Evolutionary conservation across 1,140 invertebrate genomes (phyloP), one percentile per base, ranked within the genome.

Genomic region (Vollenhovia emeryi): DNA sequence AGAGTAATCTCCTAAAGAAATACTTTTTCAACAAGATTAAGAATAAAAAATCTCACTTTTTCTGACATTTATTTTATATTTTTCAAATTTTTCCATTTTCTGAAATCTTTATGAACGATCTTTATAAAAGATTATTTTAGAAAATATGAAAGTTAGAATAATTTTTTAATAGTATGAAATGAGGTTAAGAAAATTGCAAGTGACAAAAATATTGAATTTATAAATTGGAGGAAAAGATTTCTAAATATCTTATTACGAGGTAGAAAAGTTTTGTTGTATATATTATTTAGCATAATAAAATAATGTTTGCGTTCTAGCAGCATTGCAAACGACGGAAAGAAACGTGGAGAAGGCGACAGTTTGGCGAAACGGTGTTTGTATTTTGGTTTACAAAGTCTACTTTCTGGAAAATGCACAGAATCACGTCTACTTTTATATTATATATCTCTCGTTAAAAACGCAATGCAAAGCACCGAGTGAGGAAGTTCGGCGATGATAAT

Each of bases 321-420:
- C 33, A n/a, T 55, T 80, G 24, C 36, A 43, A 80, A 57, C 71
- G 71, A 52, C 33, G 15, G 15, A 52, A 40, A 27, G 21, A 15
- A n/a, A n/a, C n/a, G n/a, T n/a, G n/a, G n/a, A 55, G 13, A 15
- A 57, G 24, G 36, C 33, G 21, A 79, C 62, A 79, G 33, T 52
- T 69, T 13, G 21, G 24, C 40, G 48, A 33, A 55, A 59, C 6
- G 6, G 24, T 48, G 30, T 57, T 80, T 80, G 33, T 33, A 62
- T 27, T 76, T 79, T n/a, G 33, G 9, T 21, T 69, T 52, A 69
- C 27, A 71, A 78, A 66, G 48, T 57, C 43, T 15, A 36, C 50
- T 80, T 71, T 55, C 15, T 45, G 30, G 15, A 40, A 69, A 78
- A 40, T 9, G 15, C 15, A 62, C 3, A 7, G 64, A 15, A 24